Evolutionary conservation across 30 jellyfish, hydroid and myxozoan species (phyloP), one percentile per base, ranked within the genome.

Genomic region (Calvadosia cruxmelitensis): DNA sequence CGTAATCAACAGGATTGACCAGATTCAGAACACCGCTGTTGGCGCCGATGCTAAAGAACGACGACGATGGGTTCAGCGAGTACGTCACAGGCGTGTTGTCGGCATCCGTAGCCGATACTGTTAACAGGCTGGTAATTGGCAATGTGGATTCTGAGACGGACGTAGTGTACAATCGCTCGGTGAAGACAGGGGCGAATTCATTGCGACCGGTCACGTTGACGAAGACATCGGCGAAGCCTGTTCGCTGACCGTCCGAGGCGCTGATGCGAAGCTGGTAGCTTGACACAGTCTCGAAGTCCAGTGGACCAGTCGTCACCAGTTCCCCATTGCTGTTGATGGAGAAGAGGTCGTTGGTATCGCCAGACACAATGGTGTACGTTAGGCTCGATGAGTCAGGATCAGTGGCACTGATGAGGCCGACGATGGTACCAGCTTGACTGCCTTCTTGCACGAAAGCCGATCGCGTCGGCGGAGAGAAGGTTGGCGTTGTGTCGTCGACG

Each of bases 401-500:
- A 20, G 84, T 50, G 1, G 97, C 97, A 29, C 35, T 52, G 48
- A 88, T 50, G 74, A 33, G 49, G 3, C 80, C 85, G 31, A 81
- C 57, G 10, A 71, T 49, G 27, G 79, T 64, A 10, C 93, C 92
- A 30, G 68, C 64, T 1, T 52, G 33, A 24, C 93, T 79, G 7
- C 74, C 74, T 68, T 88, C 97, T 42, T 42, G 57, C 15, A 42
- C 20, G 10, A 20, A 42, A 42, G 20, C 57, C 10, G 57, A 42
- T 42, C 57, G 10, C 15, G 20, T 20, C 10, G 10, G 10, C 15
- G 15, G 10, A 42, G 10, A 5, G 20, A 42, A 42, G 57, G 20
- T 20, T 42, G 57, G 57, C 15, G 57, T 20, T 10, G 57, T 5
- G 20, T 42, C 57, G 20, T 42, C 57, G 10, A 42, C 57, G 57